Conservation (phyloP, 2,888 invertebrate genomes). For the Phytoseiulus persimilis region DNA sequence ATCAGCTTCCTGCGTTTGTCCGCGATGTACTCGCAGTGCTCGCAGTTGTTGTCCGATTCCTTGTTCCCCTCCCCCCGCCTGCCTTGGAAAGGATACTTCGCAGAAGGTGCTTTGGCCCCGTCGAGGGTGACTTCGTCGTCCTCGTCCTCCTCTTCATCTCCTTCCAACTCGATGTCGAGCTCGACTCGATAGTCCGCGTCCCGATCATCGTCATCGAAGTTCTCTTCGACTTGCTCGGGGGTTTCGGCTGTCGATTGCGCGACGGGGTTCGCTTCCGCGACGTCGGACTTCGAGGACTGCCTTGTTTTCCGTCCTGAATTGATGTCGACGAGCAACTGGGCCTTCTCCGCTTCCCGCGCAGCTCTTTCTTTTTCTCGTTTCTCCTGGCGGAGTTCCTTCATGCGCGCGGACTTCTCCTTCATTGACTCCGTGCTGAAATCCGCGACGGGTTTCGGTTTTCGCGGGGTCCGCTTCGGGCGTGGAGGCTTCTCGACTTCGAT, state of each 20-base stretch:
- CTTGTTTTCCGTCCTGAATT: background rate
- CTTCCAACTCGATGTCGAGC: background rate
- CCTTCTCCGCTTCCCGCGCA: background rate
- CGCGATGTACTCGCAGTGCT: conserved; percentile 36
- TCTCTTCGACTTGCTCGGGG: background rate
- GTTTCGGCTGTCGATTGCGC: background rate
- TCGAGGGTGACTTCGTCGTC: background rate
- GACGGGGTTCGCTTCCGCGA: background rate
- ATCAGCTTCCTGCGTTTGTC: conserved; percentile 20
- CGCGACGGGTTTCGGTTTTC: background rate
- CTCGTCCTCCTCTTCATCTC: background rate
- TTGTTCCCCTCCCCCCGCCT: background rate
- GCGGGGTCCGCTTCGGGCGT: background rate
- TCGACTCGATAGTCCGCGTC: conserved; percentile 13
- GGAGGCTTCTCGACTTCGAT: background rate
- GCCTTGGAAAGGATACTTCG: background rate
- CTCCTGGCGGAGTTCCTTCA: background rate
- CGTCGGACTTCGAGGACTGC: background rate
- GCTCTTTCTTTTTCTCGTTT: background rate
- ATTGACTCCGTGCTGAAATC: background rate
- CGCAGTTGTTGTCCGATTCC: conserved; percentile 19
- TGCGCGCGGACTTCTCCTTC: background rate
- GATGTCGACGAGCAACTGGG: background rate
- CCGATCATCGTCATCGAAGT: conserved; percentile 24
- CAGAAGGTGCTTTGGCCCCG: background rate